phyloP scores from a whole-genome alignment of 2,113 vertebrate genomes.

The Cichladusa arquata region DNA sequence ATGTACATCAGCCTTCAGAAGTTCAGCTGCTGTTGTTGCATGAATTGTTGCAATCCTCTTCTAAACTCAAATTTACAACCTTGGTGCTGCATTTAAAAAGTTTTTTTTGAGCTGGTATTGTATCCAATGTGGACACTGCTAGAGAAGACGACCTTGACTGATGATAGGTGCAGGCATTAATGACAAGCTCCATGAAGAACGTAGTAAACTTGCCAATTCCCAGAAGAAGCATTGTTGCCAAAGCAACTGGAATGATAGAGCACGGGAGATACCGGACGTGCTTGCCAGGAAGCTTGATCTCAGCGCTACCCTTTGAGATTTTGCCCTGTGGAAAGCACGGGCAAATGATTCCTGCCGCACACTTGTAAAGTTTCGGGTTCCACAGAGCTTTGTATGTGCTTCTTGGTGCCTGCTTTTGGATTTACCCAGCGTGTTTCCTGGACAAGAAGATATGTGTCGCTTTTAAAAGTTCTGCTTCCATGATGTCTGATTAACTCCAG shows the following conservation, averaged over 20 bases:
- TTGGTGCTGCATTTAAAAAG: neutral
- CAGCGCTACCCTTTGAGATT: neutral
- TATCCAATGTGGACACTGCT: too few relatives aligned
- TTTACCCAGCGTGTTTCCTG: accelerated
- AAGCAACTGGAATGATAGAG: neutral
- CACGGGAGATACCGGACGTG: accelerated
- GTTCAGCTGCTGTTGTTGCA: neutral
- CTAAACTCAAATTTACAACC: neutral
- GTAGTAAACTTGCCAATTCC: neutral
- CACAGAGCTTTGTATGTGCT: neutral
- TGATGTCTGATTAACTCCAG: neutral
- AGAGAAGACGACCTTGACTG: neutral
- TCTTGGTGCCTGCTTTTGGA: neutral
- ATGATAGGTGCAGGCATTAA: neutral
- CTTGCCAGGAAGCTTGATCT: neutral
- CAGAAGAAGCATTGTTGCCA: neutral
- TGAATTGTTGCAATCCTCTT: neutral
- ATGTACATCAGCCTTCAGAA: neutral
- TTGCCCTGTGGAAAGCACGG: neutral
- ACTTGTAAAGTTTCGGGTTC: neutral
- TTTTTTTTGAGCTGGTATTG: neutral
- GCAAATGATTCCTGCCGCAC: neutral
- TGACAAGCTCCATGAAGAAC: neutral
- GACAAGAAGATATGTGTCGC: accelerated
- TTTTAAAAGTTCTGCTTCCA: neutral